Conservation (phyloP, 2,888 invertebrate genomes). For the Peribatodes rhomboidaria region DNA sequence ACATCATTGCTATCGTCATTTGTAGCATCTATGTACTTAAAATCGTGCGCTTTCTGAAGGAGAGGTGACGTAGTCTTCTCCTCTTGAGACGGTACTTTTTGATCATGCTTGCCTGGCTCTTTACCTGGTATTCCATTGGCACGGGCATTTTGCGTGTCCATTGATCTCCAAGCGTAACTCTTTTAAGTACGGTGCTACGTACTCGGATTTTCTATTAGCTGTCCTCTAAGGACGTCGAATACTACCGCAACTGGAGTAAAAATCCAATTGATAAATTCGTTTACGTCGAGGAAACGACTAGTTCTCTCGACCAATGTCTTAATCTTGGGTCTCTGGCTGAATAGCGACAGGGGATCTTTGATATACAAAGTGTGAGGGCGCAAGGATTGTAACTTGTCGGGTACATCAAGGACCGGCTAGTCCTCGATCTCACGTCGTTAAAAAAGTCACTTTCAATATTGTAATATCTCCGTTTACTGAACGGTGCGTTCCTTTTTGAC, state of each 20-base stretch:
- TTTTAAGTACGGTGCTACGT: constrained; percentile 68
- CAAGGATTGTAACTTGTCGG: constrained; percentile 82
- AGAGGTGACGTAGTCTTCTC: constrained; percentile 82
- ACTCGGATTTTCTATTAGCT: constrained; percentile 60
- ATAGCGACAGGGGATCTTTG: constrained; percentile 81
- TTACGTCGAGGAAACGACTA: constrained; percentile 75
- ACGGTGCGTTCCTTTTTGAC: constrained; percentile 72
- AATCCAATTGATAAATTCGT: constrained; percentile 64
- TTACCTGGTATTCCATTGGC: constrained; percentile 82
- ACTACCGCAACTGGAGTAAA: constrained; percentile 68
- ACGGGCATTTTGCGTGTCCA: constrained; percentile 78
- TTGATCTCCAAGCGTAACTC: constrained; percentile 69
- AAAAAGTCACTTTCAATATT: constrained; percentile 79
- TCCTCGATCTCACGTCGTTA: constrained; percentile 81
- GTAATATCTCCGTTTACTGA: constrained; percentile 65
- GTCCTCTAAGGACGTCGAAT: constrained; percentile 67
- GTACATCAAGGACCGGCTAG: constrained; percentile 86
- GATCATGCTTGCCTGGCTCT: constrained; percentile 73
- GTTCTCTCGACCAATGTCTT: constrained; percentile 85
- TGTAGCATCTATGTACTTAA: constrained; percentile 73
- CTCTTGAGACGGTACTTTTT: constrained; percentile 81
- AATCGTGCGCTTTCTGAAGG: constrained; percentile 67
- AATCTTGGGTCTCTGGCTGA: constrained; percentile 88
- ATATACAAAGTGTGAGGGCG: constrained; percentile 80
- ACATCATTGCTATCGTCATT: constrained; percentile 60